phyloP scores from a whole-genome alignment of 2,888 invertebrate genomes.

The Amiota communis region DNA sequence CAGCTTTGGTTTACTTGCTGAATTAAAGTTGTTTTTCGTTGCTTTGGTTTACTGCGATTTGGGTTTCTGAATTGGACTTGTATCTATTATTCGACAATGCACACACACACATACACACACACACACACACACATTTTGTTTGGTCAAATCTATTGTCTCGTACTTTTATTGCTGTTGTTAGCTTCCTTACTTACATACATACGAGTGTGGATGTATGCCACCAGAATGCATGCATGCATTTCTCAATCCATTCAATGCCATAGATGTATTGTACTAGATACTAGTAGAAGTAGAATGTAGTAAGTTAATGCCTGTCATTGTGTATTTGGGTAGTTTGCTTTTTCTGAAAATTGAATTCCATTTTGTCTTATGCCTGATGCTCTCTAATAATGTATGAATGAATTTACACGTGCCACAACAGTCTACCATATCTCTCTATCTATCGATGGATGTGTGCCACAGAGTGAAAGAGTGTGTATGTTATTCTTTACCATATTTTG shows the following conservation, averaged over 20 bases:
- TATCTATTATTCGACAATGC: conserved; percentile 18
- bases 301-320: conserved; percentile 49
- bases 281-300: neutral
- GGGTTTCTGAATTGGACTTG: conserved; percentile 7
- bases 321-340: conserved; percentile 40
- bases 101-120: neutral
- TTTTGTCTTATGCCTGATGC: conserved; percentile 30
- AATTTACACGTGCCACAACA: neutral
- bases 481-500: conserved; percentile 1
- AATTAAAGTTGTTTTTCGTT: conserved; percentile 4
- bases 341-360: conserved; percentile 40
- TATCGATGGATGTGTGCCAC: neutral
- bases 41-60: conserved; percentile 2
- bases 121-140: neutral
- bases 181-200: neutral
- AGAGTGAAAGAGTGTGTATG: neutral
- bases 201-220: neutral
- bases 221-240: conserved; percentile 32
- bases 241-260: conserved; percentile 16
- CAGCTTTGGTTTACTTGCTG: conserved; percentile 24
- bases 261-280: too few relatives aligned
- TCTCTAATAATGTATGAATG: conserved; percentile 27
- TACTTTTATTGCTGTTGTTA: conserved; percentile 28
- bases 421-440: too few relatives aligned
- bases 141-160: neutral